phyloP scores from a whole-genome alignment of 2,888 invertebrate species.

The Theristus sp. region DNA sequence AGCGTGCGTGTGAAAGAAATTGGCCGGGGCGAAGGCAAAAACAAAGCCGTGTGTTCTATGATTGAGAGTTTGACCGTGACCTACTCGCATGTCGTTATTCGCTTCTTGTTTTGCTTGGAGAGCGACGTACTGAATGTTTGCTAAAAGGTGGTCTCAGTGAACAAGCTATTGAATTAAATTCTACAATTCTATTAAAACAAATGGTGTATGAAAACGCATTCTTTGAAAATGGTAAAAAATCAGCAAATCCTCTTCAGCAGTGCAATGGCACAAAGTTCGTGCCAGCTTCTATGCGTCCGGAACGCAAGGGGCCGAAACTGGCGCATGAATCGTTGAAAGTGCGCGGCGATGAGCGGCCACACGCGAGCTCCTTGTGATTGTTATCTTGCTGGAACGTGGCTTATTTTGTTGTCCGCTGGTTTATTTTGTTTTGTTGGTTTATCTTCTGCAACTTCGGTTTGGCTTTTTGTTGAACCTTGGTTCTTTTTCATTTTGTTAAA shows the following conservation, averaged over 20 bases:
- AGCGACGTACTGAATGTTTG: no score
- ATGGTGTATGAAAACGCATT: background rate
- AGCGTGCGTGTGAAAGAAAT: background rate
- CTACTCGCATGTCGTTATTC: no score
- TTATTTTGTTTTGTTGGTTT: no score
- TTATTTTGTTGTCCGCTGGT: no score
- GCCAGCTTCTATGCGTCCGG: background rate
- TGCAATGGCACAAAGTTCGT: background rate
- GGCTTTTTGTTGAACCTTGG: background rate
- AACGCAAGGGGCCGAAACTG: background rate
- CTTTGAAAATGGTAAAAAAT: background rate
- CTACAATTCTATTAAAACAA: no score
- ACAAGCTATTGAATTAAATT: no score
- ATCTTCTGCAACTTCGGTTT: background rate
- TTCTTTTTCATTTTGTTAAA: background rate
- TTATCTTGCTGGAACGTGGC: no score
- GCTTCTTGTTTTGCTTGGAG: no score
- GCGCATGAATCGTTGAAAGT: background rate
- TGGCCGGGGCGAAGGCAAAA: background rate
- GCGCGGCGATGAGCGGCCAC: background rate
- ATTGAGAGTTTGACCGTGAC: no score
- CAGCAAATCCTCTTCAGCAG: background rate
- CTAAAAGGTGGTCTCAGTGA: no score
- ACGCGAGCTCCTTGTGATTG: background rate
- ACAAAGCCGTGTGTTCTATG: no score